phyloP scores from a whole-genome alignment of 2,888 invertebrate species.

The Conomelus anceps region DNA sequence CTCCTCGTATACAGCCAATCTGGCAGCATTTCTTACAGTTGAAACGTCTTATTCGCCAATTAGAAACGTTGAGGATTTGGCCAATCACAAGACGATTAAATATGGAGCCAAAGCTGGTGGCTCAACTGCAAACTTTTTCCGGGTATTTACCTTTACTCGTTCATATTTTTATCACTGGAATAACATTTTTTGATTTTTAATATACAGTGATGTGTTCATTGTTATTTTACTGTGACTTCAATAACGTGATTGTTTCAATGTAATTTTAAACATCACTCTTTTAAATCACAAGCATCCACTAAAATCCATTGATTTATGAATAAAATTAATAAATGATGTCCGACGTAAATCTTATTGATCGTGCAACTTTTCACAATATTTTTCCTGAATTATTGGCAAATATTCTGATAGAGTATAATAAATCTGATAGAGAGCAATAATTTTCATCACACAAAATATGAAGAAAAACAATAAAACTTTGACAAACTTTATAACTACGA shows the following conservation, averaged over 20 bases:
- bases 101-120: conserved; percentile 84
- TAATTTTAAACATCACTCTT: too few species aligned
- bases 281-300: too few species aligned
- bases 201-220: not conserved
- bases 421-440: not conserved
- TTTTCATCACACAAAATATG: not conserved
- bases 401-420: too few species aligned
- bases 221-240: not conserved
- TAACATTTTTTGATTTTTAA: not conserved
- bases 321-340: too few species aligned
- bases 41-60: conserved; percentile 63
- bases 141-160: conserved; percentile 52
- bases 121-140: conserved; percentile 82
- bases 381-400: too few species aligned
- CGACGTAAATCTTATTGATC: too few species aligned
- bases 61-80: conserved; percentile 75
- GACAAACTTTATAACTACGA: not conserved
- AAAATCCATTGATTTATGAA: too few species aligned
- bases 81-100: conserved; percentile 60
- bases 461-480: not conserved
- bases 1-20: conserved; percentile 82
- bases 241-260: not conserved
- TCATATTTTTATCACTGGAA: not conserved
- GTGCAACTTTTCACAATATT: too few species aligned
- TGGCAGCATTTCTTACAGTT: conserved; percentile 83